Conservation (phyloP, 2,797 vertebrate species). For the Lacerta bilineata region DNA sequence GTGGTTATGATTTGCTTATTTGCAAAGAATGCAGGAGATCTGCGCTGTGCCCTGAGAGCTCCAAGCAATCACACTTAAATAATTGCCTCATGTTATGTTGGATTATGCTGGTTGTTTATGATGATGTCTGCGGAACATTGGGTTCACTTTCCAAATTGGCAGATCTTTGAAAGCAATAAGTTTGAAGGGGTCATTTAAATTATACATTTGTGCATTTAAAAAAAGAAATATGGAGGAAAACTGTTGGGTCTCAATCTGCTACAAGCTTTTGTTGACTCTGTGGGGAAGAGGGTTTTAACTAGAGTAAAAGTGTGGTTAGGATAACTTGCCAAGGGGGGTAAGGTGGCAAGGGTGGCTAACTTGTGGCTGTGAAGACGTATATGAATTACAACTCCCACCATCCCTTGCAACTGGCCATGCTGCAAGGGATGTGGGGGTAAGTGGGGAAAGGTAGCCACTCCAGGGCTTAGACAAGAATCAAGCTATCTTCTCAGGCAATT, state of each 20-base stretch:
- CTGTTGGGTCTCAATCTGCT: neutral
- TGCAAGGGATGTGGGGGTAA: too few species aligned
- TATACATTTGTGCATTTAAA: neutral
- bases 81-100: slow-evolving; percentile 17
- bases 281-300: neutral
- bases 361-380: too few species aligned
- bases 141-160: slow-evolving; percentile 19
- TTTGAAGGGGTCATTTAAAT: slow-evolving; percentile 8
- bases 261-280: neutral
- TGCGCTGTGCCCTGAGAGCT: neutral
- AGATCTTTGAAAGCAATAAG: slow-evolving; percentile 4
- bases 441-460: too few species aligned
- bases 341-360: too few species aligned
- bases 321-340: neutral
- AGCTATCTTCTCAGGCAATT: neutral
- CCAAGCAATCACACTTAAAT: slow-evolving; percentile 4
- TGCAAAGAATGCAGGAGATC: neutral
- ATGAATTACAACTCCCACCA: too few species aligned
- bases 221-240: neutral
- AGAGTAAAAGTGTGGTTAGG: neutral
- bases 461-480: neutral
- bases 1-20: slow-evolving; percentile 28
- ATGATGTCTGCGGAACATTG: neutral
- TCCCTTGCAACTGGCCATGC: too few species aligned
- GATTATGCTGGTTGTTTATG: slow-evolving; percentile 1